Base-by-base conservation (phyloP, 2,113 vertebrate species). In the Peromyscus leucopus region DNA sequence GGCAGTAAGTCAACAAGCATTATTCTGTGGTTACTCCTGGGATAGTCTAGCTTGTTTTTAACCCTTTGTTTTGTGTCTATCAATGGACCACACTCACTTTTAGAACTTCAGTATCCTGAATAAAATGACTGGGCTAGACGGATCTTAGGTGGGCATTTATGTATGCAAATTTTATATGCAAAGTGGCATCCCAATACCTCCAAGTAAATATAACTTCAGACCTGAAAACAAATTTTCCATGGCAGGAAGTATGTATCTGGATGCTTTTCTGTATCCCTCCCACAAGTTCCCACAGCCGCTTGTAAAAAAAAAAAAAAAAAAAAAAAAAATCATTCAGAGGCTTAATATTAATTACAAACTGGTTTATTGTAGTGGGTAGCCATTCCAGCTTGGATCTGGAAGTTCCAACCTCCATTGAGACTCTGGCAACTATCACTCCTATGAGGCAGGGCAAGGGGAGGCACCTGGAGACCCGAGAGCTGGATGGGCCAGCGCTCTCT, bases 201-300 rank as follows among this genome's bases (percentile, higher is more conserved):
- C 57, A 95, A 39, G 71, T 84, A 94, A 97, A 95, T 92, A 33
- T 31, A 28, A 88, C 92, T 92, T 55, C 46, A 94, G 59, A 63
- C 36, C 5, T 67, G 22, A 76, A 89, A 91, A 36, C 42, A 89
- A 86, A 80, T 89, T 65, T 57, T 57, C 16, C 5, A 28, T 26
- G 57, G 76, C 24, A 61, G 63, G 55, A 55, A 55, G 55, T 55
- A 55, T 55, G 55, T 55, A 55, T 12, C 13, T 2, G 3, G 55
- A 55, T 2, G 55, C 55, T 55, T 55, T 55, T 55, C 12, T 55
- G 2, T 55, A 55, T 55, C 55, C 55, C 55, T 55, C 55, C 55
- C 13, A 15, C 55, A 12, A 55, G 55, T 55, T 55, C 55, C 55
- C 55, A 55, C 55, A 15, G 55, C 55, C 12, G 3, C 55, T 15